These are phyloP conservation scores for Galerucella pusilla DNA, from an alignment of 2,888 invertebrate genomes.

Conservation along the genomic window DNA sequence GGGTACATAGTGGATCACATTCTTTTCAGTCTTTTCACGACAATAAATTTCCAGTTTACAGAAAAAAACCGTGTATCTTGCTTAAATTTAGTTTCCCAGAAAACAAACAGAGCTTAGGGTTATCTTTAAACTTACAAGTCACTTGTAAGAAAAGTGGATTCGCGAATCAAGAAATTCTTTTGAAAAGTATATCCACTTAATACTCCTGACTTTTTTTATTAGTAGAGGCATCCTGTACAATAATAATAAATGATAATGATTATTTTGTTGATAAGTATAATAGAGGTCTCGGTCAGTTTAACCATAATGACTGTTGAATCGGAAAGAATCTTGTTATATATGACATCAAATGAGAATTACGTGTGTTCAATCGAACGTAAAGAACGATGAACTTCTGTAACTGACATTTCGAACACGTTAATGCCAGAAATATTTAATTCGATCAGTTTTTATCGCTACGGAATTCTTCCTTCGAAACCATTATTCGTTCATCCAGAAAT, in stretches of 20 bases:
- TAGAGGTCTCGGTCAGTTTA: not conserved
- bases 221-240: too few relatives aligned
- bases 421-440: conserved; percentile 38
- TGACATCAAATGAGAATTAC: conserved; percentile 31
- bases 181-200: too few relatives aligned
- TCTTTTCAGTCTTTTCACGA: too few relatives aligned
- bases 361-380: conserved; percentile 28
- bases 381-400: conserved; percentile 36
- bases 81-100: too few relatives aligned
- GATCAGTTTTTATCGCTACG: conserved; percentile 35
- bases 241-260: not conserved
- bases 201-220: too few relatives aligned
- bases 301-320: conserved; percentile 11
- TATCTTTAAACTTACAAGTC: too few relatives aligned
- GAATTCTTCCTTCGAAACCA: conserved; percentile 23
- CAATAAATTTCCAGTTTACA: too few relatives aligned
- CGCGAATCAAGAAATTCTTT: too few relatives aligned
- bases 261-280: not conserved
- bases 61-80: too few relatives aligned
- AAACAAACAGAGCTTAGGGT: too few relatives aligned
- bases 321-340: conserved; percentile 25
- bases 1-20: too few relatives aligned
- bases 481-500: conserved; percentile 32
- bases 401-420: conserved; percentile 35
- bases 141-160: too few relatives aligned